A percentile compares a stretch with the other conserved stretches of the same genome.
phyloP scores from a whole-genome alignment of 1,140 invertebrate species.

The Matsumurasca onukii region DNA sequence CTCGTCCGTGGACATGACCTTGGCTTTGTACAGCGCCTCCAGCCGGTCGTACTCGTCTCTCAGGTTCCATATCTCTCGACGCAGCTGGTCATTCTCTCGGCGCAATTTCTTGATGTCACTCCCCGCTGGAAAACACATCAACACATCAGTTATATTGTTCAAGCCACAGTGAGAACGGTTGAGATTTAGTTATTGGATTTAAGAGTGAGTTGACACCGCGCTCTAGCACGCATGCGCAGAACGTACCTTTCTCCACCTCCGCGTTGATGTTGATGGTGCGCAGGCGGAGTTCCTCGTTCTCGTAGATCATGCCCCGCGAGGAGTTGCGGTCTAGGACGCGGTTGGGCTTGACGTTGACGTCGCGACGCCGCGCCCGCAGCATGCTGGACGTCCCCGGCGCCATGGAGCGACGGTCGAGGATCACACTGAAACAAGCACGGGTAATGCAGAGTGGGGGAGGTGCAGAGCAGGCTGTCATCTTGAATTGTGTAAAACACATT shows the following conservation, averaged over 20 bases:
- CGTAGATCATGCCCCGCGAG: conserved; percentile 83
- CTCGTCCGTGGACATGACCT: conserved; percentile 49
- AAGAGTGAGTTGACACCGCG: no score
- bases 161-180: no score
- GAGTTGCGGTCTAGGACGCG: conserved; percentile 78
- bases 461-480: no score
- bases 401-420: conserved; percentile 33
- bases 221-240: no score
- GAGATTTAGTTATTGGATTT: no score
- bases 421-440: conserved; percentile 20
- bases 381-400: conserved; percentile 50
- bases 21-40: conserved; percentile 66
- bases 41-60: conserved; percentile 85
- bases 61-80: conserved; percentile 81
- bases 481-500: no score
- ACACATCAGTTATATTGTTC: no score
- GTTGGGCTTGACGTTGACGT: conserved; percentile 72
- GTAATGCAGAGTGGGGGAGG: no score
- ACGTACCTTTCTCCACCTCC: conserved; percentile 83
- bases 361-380: conserved; percentile 66
- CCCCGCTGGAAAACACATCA: background rate
- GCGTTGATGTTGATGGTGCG: conserved; percentile 90
- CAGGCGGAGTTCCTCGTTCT: conserved; percentile 88
- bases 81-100: conserved; percentile 81
- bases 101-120: conserved; percentile 81